phyloP scores from a whole-genome alignment of 2,113 vertebrate species.

The Zootoca vivipara region DNA sequence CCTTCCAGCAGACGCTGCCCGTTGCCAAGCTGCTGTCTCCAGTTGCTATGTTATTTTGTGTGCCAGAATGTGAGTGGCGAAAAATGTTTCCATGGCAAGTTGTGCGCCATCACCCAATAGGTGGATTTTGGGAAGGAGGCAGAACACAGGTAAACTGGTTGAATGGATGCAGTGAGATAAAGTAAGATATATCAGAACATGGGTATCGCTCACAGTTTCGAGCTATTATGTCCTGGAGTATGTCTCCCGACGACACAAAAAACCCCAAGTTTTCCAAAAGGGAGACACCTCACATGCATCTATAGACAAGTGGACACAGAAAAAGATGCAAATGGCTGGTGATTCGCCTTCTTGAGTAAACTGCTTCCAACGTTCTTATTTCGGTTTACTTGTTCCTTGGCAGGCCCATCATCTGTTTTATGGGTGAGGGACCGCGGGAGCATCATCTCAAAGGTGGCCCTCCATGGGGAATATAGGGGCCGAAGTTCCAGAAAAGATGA shows the following conservation, averaged over 20 bases:
- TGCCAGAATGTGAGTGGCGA: not conserved
- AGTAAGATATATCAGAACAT: not conserved
- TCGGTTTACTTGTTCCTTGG: not conserved
- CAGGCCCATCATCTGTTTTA: not conserved
- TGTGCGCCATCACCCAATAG: not conserved
- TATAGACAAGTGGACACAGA: not conserved
- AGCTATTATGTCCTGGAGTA: not conserved
- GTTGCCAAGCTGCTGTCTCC: slow-evolving; percentile 9
- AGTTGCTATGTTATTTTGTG: slow-evolving; percentile 21
- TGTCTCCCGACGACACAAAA: not conserved
- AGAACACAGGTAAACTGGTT: not conserved
- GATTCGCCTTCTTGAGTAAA: not conserved
- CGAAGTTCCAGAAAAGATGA: no score
- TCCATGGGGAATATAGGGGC: no score
- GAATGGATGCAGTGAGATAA: not conserved
- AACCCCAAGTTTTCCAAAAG: not conserved
- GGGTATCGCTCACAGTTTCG: not conserved
- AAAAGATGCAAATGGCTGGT: not conserved
- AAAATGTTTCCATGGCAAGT: slow-evolving; percentile 28
- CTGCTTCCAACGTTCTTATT: not conserved
- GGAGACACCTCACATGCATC: no score
- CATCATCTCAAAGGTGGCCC: no score
- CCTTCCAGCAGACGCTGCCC: not conserved
- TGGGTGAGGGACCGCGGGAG: not conserved
- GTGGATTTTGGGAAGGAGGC: not conserved